phyloP scores from a whole-genome alignment of 2,113 vertebrate species.

The Callipepla californica region DNA sequence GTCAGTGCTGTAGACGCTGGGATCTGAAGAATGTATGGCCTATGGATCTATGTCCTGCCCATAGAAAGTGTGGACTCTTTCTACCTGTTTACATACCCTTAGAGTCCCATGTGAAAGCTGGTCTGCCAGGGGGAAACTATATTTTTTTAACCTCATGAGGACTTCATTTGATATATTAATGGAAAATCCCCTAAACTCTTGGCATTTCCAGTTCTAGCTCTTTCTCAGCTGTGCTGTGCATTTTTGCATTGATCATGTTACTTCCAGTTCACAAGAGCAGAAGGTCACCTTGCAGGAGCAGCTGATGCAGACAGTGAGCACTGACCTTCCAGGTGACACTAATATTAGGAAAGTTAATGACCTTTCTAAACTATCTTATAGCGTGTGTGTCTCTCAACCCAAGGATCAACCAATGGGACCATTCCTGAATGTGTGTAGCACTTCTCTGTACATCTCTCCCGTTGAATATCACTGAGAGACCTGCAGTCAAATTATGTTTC shows the following conservation, averaged over 20 bases:
- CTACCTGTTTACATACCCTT: not conserved
- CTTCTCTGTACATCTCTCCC: not conserved
- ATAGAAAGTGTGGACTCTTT: not conserved
- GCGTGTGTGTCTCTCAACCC: not conserved
- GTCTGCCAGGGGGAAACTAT: not conserved
- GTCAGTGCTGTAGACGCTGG: not conserved
- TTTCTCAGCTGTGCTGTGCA: not conserved
- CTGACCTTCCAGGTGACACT: not conserved
- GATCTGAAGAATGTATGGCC: not conserved
- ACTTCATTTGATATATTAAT: not conserved
- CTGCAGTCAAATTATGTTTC: not conserved
- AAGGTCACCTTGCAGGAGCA: not conserved
- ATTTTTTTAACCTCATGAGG: not conserved
- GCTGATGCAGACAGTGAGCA: not conserved
- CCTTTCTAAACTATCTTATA: not conserved
- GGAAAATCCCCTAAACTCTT: not conserved
- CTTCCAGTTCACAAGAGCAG: not conserved
- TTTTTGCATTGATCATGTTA: not conserved
- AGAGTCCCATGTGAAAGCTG: not conserved
- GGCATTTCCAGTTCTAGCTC: not conserved
- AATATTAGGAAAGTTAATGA: not conserved
- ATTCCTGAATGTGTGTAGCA: not conserved
- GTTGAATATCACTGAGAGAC: not conserved
- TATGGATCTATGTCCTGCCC: not conserved
- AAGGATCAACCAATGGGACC: accelerated